Conservation (phyloP, 2,113 vertebrate species). For the Psilopogon haemacephalus region DNA sequence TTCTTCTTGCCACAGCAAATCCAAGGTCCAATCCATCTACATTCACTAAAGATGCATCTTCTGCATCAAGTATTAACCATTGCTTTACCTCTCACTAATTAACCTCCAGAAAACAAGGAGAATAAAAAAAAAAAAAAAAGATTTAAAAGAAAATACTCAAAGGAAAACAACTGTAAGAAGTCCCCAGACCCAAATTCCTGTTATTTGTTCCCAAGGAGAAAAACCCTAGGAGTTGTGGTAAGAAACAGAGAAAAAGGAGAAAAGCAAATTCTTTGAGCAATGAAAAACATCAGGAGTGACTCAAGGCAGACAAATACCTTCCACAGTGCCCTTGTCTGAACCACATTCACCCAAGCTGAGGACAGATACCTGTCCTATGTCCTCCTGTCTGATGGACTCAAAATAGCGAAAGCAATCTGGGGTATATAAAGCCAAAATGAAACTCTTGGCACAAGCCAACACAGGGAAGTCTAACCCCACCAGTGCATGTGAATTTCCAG, state of each 20-base stretch:
- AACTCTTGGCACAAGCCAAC: not conserved
- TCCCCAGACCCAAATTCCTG: not conserved
- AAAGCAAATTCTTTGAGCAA: not conserved
- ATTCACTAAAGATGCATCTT: not conserved
- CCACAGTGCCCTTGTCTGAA: not conserved
- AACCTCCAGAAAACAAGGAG: not conserved
- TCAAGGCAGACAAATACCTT: not conserved
- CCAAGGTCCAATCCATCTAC: not conserved
- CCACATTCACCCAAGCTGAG: not conserved
- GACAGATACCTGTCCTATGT: not conserved
- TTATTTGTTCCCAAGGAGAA: not conserved
- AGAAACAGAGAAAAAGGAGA: not conserved
- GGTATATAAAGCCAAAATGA: not conserved
- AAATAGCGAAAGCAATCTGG: rapidly evolving
- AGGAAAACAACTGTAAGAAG: not conserved
- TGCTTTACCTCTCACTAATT: not conserved
- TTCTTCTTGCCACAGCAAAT: not conserved
- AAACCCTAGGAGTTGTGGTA: not conserved
- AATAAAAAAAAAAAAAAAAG: not conserved
- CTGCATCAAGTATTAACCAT: not conserved
- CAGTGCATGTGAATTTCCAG: not conserved
- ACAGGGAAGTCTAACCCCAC: not conserved
- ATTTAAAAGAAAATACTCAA: not conserved
- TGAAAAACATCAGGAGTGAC: not conserved
- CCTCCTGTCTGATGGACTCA: not conserved